Evolutionary conservation across 2,113 vertebrate species (phyloP).

Genomic region (Dascyllus trimaculatus): DNA sequence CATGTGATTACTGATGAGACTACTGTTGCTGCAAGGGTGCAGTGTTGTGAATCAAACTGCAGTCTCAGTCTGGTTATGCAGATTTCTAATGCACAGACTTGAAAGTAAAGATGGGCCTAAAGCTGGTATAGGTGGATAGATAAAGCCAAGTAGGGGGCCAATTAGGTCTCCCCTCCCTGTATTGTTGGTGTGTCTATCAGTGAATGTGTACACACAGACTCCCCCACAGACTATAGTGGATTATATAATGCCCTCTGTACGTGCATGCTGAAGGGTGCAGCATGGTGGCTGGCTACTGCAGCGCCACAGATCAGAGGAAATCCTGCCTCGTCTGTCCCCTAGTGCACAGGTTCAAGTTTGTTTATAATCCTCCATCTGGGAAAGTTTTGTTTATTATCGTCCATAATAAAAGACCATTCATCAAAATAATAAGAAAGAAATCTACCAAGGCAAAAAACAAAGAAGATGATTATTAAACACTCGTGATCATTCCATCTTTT

Average conservation of each 20-base stretch:
- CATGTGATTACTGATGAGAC: neutral
- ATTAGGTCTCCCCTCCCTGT: conserved; percentile 7
- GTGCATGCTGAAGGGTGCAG: conserved; percentile 71
- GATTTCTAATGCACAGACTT: neutral
- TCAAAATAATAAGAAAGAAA: neutral
- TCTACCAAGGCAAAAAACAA: neutral
- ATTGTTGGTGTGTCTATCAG: conserved; percentile 4
- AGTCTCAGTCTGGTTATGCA: neutral
- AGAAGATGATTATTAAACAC: too few species aligned
- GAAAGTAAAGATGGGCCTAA: neutral
- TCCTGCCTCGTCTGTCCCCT: conserved; percentile 39
- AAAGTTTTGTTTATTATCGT: neutral
- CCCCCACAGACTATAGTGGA: conserved; percentile 53
- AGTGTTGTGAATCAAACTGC: conserved; percentile 3
- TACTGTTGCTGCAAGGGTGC: neutral
- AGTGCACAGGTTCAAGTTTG: conserved; percentile 30
- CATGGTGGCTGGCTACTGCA: conserved; percentile 72
- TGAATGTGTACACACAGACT: conserved; percentile 41
- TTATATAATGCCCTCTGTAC: conserved; percentile 78
- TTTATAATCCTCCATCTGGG: conserved; percentile 14
- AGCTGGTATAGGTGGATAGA: neutral
- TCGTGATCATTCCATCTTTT: neutral
- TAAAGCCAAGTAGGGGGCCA: neutral
- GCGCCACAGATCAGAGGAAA: conserved; percentile 59
- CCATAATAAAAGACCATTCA: neutral